phyloP scores from a whole-genome alignment of 92 coral and sea anemone species.

The Bergia puertoricense region DNA sequence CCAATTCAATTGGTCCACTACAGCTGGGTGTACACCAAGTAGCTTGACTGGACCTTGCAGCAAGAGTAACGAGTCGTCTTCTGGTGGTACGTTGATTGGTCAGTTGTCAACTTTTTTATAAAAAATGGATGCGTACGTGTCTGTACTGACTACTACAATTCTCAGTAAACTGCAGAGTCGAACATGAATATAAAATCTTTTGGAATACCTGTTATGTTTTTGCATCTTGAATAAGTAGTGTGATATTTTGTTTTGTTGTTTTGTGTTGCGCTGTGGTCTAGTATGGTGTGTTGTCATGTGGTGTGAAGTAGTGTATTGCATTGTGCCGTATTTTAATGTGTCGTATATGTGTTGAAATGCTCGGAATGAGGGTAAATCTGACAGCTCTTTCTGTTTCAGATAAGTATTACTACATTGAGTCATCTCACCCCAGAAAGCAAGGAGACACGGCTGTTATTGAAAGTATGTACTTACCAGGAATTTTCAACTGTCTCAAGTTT shows the following conservation, averaged over 20 bases:
- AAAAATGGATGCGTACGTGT: no score
- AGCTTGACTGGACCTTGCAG: constrained; percentile 8
- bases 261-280: neutral
- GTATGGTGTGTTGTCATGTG: neutral
- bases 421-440: constrained; percentile 30
- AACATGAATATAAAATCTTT: no score
- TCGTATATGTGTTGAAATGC: neutral
- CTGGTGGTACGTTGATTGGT: neutral
- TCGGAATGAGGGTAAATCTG: neutral
- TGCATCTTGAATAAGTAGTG: neutral
- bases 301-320: neutral
- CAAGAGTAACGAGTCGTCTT: neutral
- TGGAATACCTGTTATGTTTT: no score
- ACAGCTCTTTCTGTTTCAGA: neutral
- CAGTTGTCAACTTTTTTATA: neutral
- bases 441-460: constrained; percentile 21
- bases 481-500: constrained; percentile 24
- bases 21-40: constrained; percentile 3
- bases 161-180: neutral
- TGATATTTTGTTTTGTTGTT: neutral
- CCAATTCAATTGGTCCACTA: constrained; percentile 3
- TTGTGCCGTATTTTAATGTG: neutral
- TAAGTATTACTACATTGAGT: constrained; percentile 12
- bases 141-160: neutral
- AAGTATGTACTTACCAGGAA: constrained; percentile 16